These are phyloP conservation scores for Herpetotheres cachinnans DNA, from an alignment of 2,113 vertebrate genomes.

Conservation along the genomic window DNA sequence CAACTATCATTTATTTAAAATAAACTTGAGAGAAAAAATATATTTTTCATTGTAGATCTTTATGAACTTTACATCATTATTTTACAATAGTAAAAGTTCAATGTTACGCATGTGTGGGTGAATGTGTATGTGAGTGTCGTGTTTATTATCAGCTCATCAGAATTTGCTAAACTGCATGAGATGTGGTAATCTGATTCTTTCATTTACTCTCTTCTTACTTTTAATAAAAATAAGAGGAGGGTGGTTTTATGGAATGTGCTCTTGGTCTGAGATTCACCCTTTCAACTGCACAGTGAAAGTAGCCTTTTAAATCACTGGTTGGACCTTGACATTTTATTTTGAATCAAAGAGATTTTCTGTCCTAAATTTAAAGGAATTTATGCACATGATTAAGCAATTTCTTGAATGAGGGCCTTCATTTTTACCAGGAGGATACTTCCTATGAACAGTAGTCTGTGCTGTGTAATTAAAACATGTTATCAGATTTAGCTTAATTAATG, in stretches of 20 bases:
- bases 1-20: background rate
- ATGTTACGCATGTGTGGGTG: fast-evolving
- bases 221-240: background rate
- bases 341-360: background rate
- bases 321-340: background rate
- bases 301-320: background rate
- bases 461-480: constrained; percentile 40
- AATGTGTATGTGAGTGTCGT: background rate
- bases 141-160: background rate
- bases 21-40: background rate
- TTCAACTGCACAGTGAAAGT: background rate
- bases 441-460: constrained; percentile 11
- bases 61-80: background rate
- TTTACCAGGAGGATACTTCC: constrained; percentile 35
- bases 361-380: constrained; percentile 14
- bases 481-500: constrained; percentile 57
- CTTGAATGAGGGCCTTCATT: constrained; percentile 24
- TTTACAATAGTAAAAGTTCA: background rate
- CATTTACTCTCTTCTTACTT: background rate
- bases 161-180: background rate
- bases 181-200: background rate
- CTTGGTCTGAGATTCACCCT: background rate
- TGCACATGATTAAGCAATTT: constrained; percentile 42
- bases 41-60: background rate
- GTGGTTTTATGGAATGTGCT: background rate